phyloP scores from a whole-genome alignment of 2,797 vertebrate genomes.

The Delichon dasypus region DNA sequence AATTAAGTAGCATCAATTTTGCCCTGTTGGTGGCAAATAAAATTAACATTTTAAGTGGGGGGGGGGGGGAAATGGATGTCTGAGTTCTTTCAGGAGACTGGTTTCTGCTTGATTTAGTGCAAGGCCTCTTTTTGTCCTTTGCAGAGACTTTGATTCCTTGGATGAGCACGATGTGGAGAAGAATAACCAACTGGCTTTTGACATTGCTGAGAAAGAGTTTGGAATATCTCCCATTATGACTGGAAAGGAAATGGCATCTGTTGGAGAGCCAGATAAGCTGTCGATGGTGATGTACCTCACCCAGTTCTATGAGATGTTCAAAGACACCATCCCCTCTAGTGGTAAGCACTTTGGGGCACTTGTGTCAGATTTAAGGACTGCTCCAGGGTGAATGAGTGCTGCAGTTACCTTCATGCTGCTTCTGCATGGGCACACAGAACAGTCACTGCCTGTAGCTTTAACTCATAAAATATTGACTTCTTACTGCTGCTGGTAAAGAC shows the following conservation, averaged over 20 bases:
- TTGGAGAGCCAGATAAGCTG: conserved; percentile 94
- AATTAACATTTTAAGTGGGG: background rate
- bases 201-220: conserved; percentile 93
- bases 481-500: background rate
- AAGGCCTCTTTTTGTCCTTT: background rate
- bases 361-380: background rate
- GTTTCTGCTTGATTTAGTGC: background rate
- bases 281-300: conserved; percentile 99
- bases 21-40: background rate
- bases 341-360: conserved; percentile 78
- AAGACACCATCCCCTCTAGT: conserved; percentile 89
- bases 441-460: background rate
- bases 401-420: background rate
- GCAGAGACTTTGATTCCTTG: conserved; percentile 92
- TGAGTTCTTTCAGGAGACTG: background rate
- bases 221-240: conserved; percentile 98
- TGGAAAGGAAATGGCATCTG: conserved; percentile 95
- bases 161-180: conserved; percentile 90
- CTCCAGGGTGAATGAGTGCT: background rate
- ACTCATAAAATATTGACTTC: background rate
- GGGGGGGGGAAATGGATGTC: too few relatives aligned
- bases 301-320: conserved; percentile 99
- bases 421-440: background rate
- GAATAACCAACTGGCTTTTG: conserved; percentile 95
- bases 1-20: background rate